Conservation (phyloP, 2,888 invertebrate species). For the Sericinus montela region DNA sequence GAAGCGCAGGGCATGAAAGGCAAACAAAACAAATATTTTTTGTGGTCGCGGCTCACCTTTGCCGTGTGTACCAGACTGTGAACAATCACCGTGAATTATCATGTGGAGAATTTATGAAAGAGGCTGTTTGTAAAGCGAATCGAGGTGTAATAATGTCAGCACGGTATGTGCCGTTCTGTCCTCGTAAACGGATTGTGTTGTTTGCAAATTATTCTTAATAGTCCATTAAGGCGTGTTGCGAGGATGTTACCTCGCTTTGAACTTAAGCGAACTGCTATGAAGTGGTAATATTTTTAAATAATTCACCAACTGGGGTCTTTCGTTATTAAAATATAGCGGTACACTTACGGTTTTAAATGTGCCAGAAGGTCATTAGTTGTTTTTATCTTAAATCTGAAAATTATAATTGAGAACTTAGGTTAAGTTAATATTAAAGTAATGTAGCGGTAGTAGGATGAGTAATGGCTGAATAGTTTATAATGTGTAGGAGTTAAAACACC, state of each 20-base stretch:
- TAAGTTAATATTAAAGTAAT: too few species aligned
- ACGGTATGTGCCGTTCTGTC: constrained; percentile 43
- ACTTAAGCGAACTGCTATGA: constrained; percentile 25
- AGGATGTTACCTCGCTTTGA: constrained; percentile 33
- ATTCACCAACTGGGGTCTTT: neutral
- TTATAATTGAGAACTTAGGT: too few species aligned
- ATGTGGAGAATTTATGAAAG: constrained; percentile 68
- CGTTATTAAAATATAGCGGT: neutral
- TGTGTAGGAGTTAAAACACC: too few species aligned
- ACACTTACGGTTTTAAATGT: neutral
- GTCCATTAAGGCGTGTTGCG: constrained; percentile 33
- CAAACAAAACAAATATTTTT: constrained; percentile 70
- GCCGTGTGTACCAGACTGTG: constrained; percentile 70
- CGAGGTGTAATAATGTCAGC: constrained; percentile 54
- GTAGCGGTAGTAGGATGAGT: too few species aligned
- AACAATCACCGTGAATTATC: constrained; percentile 73
- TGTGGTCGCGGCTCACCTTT: constrained; percentile 73
- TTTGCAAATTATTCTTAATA: constrained; percentile 57
- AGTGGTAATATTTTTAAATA: constrained; percentile 5
- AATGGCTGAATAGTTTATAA: too few species aligned
- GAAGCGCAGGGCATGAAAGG: constrained; percentile 52
- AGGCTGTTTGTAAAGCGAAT: constrained; percentile 65
- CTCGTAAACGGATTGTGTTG: constrained; percentile 54
- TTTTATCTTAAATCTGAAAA: too few species aligned
- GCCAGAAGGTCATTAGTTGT: neutral